These are phyloP conservation scores for Pollimyrus isidori DNA, from an alignment of 2,113 vertebrate genomes.

Conservation along the genomic window DNA sequence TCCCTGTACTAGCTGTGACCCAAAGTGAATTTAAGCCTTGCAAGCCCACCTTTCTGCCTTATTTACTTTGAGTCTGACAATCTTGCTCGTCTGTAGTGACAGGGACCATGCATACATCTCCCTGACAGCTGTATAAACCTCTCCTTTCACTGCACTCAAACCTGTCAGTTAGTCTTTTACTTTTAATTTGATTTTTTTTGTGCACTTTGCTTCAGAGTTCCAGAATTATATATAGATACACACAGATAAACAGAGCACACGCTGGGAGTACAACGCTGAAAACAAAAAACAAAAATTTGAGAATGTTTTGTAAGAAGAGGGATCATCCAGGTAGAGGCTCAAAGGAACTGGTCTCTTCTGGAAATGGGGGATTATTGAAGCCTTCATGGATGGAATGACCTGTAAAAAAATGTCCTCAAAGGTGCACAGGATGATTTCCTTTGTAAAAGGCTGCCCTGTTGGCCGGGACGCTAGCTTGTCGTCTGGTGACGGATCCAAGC, in stretches of 20 bases:
- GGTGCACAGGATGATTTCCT: slow-evolving; percentile 34
- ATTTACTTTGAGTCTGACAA: background rate
- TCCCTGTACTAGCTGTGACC: background rate
- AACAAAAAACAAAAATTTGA: background rate
- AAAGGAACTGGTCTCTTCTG: background rate
- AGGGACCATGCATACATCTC: background rate
- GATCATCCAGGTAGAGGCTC: background rate
- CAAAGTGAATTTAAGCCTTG: slow-evolving; percentile 12
- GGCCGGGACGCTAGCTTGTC: slow-evolving; percentile 9
- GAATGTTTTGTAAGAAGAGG: background rate
- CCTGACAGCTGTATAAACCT: background rate
- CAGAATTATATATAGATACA: background rate
- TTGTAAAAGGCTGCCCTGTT: slow-evolving; percentile 21
- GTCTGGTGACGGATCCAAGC: background rate
- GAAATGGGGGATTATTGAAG: slow-evolving; percentile 23
- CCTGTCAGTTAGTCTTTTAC: background rate
- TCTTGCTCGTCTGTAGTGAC: background rate
- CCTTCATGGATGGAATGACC: slow-evolving; percentile 27
- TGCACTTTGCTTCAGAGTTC: background rate
- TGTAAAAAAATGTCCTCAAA: slow-evolving; percentile 5
- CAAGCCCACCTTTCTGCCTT: background rate
- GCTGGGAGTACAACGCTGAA: background rate
- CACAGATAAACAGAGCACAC: background rate
- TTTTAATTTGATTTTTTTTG: slow-evolving; percentile 10
- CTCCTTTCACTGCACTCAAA: background rate